Evolutionary conservation across 2,113 vertebrate species (phyloP).

Genomic region (Cepphus grylle): DNA sequence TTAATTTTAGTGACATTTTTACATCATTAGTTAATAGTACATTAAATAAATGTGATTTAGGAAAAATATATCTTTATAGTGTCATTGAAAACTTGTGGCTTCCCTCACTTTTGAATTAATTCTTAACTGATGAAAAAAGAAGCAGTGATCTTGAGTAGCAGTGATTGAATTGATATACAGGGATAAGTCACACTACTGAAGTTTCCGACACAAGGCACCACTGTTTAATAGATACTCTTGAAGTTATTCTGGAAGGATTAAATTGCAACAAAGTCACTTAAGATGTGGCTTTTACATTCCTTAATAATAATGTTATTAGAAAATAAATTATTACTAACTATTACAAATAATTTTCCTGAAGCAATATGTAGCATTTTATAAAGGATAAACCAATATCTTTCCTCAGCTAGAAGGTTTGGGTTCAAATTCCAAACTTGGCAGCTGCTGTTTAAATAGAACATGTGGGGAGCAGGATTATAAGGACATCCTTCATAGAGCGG

Average conservation of each 20-base stretch:
- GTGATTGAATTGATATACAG: constrained; percentile 6
- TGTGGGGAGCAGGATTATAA: background rate
- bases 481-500: background rate
- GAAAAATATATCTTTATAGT: constrained; percentile 28
- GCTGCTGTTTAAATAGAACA: background rate
- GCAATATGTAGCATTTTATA: background rate
- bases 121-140: constrained; percentile 1
- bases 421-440: background rate
- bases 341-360: constrained; percentile 7
- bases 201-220: background rate
- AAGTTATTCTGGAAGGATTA: constrained; percentile 9
- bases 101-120: constrained; percentile 30
- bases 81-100: constrained; percentile 46
- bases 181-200: constrained; percentile 5
- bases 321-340: background rate
- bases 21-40: background rate
- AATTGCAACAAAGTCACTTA: background rate
- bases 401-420: background rate
- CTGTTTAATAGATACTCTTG: background rate
- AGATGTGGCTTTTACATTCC: background rate
- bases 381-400: background rate
- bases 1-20: constrained; percentile 23
- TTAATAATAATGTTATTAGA: constrained; percentile 9
- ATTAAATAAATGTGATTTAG: constrained; percentile 44
- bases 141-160: background rate